Base-by-base conservation (phyloP, 1,140 invertebrate species). In the Drosophila parvula region DNA sequence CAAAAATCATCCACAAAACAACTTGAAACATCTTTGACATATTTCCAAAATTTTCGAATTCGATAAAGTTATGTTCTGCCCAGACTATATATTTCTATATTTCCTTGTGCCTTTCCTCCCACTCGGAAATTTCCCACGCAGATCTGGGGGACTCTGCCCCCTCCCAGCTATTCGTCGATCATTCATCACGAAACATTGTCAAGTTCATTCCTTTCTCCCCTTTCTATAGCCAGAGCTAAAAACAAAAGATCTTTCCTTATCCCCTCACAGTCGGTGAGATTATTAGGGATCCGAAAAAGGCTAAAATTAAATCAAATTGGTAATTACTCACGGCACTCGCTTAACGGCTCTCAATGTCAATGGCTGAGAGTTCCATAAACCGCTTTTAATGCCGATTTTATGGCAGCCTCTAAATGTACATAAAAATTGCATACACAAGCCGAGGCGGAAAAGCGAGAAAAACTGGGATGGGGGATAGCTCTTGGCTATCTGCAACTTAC, bases 291-390 rank as follows among this genome's bases (percentile, higher is more conserved):
- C 16, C 41, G 36, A 50, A 73, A 85, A 76, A 53, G 75, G 63
- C 83, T 73, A 67, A 82, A 68, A 82, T 69, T 82, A 79, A 81
- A 69, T 62, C 10, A 34, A 53, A 41, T 65, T 50, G 71, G 40
- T 65, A 76, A 82, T 82, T 81, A 79, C 57, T 86, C 67, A 69
- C 41, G 55, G 41, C 50, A 22, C 11, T 67, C 50, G 28, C 55
- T 61, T 41, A 51, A 27, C 28, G 27, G 4, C 57, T 50, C 48
- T 74, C 51, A 81, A 65, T 86, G 82, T 73, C 75, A 86, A 70
- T 79, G 71, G 44, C 62, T 58, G 43, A 9, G 43, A 55, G 64
- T 77, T 60, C 40, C 50, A 50, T 55, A 55, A 74, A 30, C 50
- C 43, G 30, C 14, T 47, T 60, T 32, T 53, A 55, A 53, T 74